These are phyloP conservation scores for Chionoecetes opilio DNA, from an alignment of 1,140 invertebrate species.

Conservation along the genomic window DNA sequence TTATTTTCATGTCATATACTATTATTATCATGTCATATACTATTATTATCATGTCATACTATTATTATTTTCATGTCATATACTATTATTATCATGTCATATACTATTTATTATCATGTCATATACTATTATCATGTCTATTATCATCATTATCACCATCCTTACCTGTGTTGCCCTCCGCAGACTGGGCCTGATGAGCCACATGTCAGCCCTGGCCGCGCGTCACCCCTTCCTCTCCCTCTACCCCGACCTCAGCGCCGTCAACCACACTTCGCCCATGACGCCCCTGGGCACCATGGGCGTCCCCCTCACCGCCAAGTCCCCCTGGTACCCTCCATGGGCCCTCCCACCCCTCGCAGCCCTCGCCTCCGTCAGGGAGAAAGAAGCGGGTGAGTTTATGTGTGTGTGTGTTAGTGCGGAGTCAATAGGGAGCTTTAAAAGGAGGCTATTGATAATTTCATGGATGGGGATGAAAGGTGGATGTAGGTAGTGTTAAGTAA, in stretches of 20 bases:
- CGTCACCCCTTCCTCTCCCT: slow-evolving; percentile 71
- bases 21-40: too few relatives aligned
- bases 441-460: neutral
- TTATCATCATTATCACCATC: neutral
- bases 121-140: neutral
- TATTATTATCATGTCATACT: too few relatives aligned
- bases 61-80: slow-evolving; percentile 23
- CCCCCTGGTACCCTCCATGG: slow-evolving; percentile 73
- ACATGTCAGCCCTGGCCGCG: slow-evolving; percentile 69
- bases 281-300: slow-evolving; percentile 64
- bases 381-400: slow-evolving; percentile 45
- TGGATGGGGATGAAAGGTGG: neutral
- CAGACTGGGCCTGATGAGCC: slow-evolving; percentile 74
- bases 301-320: slow-evolving; percentile 65
- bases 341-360: slow-evolving; percentile 65
- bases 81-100: too few relatives aligned
- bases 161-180: neutral
- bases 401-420: too few relatives aligned
- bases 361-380: slow-evolving; percentile 67
- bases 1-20: slow-evolving; percentile 38
- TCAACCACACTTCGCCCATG: slow-evolving; percentile 59
- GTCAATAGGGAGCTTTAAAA: too few relatives aligned
- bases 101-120: slow-evolving; percentile 32
- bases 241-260: slow-evolving; percentile 63
- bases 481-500: neutral